Percentiles rank a stretch among this genome's conserved stretches.
These are phyloP conservation scores for Microctonus brassicae DNA, from an alignment of 2,888 invertebrate species.

Conservation along the genomic window DNA sequence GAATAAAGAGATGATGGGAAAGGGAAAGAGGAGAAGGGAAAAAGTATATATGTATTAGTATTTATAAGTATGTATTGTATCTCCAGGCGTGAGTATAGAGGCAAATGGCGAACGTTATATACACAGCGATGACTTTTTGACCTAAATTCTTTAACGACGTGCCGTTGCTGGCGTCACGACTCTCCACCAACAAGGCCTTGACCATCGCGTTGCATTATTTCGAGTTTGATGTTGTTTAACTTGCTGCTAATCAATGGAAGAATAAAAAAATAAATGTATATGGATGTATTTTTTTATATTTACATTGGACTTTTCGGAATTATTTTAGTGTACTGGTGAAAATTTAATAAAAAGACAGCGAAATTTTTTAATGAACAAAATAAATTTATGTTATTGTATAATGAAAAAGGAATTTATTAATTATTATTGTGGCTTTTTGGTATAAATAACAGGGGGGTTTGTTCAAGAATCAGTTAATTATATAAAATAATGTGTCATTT, in stretches of 20 bases:
- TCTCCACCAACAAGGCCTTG: slow-evolving; percentile 60
- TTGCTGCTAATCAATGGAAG: not conserved
- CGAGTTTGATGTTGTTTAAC: slow-evolving; percentile 20
- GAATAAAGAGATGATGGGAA: not conserved
- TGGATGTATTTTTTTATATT: not conserved
- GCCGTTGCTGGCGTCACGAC: slow-evolving; percentile 46
- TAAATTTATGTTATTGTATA: not conserved
- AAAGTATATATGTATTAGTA: slow-evolving; percentile 17
- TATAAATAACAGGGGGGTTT: no score
- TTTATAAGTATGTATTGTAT: slow-evolving; percentile 18
- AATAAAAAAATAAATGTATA: not conserved
- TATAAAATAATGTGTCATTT: no score
- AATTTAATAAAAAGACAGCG: no score
- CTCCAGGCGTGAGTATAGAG: slow-evolving; percentile 39
- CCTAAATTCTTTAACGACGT: slow-evolving; percentile 66
- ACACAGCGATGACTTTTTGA: slow-evolving; percentile 65
- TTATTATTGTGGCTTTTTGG: no score
- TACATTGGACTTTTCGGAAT: not conserved
- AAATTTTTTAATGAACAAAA: not conserved
- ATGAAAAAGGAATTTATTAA: no score
- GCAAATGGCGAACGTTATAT: slow-evolving; percentile 51
- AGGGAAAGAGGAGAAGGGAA: slow-evolving; percentile 4
- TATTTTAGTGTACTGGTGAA: not conserved
- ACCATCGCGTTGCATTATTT: slow-evolving; percentile 53
- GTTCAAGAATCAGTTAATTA: no score